phyloP scores from a whole-genome alignment of 2,797 vertebrate genomes.

The Gymnothorax javanicus region DNA sequence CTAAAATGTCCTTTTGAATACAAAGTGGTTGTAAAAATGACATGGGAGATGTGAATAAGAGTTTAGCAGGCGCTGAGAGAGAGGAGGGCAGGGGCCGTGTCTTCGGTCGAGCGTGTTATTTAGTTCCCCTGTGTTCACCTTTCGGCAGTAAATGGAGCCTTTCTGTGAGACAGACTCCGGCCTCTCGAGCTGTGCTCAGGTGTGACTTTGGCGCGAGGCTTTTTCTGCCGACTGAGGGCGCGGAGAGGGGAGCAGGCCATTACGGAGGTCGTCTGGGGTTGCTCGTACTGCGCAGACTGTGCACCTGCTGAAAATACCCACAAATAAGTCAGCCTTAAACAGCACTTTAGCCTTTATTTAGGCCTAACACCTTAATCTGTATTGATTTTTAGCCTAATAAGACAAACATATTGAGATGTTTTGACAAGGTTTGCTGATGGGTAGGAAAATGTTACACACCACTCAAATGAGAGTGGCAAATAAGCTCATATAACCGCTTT shows the following conservation, averaged over 20 bases:
- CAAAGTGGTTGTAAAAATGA: background rate
- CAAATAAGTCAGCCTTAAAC: too few relatives aligned
- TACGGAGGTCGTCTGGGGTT: background rate
- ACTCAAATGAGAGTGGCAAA: too few relatives aligned
- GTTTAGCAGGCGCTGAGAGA: slow-evolving; percentile 29
- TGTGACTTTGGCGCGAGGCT: slow-evolving; percentile 39
- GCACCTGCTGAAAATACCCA: too few relatives aligned
- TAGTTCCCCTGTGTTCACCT: slow-evolving; percentile 47
- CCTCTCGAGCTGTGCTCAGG: slow-evolving; percentile 30
- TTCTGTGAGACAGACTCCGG: slow-evolving; percentile 42
- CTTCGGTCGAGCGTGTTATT: slow-evolving; percentile 47
- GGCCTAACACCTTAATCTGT: too few relatives aligned
- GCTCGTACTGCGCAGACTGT: background rate
- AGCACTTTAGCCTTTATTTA: too few relatives aligned
- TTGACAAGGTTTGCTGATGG: too few relatives aligned
- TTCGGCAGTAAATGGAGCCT: slow-evolving; percentile 45
- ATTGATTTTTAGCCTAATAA: too few relatives aligned
- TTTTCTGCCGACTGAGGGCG: background rate
- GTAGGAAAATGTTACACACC: too few relatives aligned
- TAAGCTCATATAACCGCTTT: too few relatives aligned
- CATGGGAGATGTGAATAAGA: background rate
- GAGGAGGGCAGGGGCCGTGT: slow-evolving; percentile 42
- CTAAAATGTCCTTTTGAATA: slow-evolving; percentile 6
- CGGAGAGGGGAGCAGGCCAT: background rate
- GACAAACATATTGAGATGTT: too few relatives aligned